Evolutionary conservation across 1,140 invertebrate genomes (phyloP).

Genomic region (Meloidogyne hapla): DNA sequence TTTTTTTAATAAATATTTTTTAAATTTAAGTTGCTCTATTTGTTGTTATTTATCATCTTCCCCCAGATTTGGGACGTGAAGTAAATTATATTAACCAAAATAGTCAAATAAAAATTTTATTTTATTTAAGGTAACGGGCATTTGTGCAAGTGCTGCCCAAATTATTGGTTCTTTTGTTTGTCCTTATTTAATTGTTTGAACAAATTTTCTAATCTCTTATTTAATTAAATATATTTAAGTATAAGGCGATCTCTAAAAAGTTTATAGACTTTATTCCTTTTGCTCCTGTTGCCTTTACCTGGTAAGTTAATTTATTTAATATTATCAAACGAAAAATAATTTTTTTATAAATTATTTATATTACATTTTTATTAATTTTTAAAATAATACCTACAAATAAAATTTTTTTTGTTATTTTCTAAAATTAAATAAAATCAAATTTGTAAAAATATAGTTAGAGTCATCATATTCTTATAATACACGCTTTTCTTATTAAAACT

Average conservation of each 20-base stretch:
- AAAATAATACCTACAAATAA: no score
- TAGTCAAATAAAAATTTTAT: conserved; percentile 1
- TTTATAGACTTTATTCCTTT: conserved; percentile 60
- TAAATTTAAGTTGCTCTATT: conserved; percentile 12
- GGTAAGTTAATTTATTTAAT: no score
- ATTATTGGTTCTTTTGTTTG: conserved; percentile 61
- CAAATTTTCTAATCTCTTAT: background rate
- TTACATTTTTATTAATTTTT: no score
- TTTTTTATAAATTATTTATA: no score
- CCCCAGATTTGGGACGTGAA: conserved; percentile 18
- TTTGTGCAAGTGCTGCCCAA: conserved; percentile 58
- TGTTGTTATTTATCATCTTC: conserved; percentile 28
- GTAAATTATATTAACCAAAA: background rate
- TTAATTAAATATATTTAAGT: conserved; percentile 35
- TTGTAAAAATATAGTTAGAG: no score
- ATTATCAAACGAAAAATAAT: no score
- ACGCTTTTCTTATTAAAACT: no score
- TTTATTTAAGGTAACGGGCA: conserved; percentile 33
- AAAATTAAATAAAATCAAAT: no score
- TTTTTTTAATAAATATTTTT: background rate
- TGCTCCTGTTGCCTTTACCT: conserved; percentile 60
- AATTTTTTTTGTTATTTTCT: no score
- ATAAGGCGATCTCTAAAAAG: conserved; percentile 50
- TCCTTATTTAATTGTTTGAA: conserved; percentile 58
- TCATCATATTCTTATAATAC: no score